Base-by-base conservation (phyloP, 2,113 vertebrate genomes). In the Antennarius striatus region DNA sequence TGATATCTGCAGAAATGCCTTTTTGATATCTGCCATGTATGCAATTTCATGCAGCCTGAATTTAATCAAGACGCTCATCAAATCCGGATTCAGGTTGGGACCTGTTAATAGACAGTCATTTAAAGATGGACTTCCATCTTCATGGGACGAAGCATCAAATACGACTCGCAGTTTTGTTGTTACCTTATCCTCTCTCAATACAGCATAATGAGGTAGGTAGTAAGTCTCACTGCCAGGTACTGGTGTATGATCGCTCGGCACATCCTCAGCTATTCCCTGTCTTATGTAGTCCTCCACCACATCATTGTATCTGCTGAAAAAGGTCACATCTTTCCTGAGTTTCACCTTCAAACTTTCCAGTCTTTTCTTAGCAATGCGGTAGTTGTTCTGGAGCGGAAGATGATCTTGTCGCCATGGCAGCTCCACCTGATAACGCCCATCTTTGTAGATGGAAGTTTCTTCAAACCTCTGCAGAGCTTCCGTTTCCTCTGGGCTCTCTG, bases 71-170 rank as follows among this genome's bases (percentile, higher is more conserved):
- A 75, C 47, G 14, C 67, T 54, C 6, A 59, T 22, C 30, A 80
- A 32, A 45, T 77, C 59, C 16, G 73, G 50, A 56, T 77, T 73
- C 12, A 81, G 32, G n/a, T 69, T 81, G 14, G 73, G 73, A 0
- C 68, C 64, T 2, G 59, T 58, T 16, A 81, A 48, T 5, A 79
- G 48, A 50, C 73, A 72, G 63, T 68, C 36, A 57, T 71, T 80
- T 2, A 76, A 43, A 4, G 67, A 76, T 7, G 49, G 68, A 49
- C 73, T 63, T 30, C 63, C 16, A 8, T 57, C 40, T 40, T 78
- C 61, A 43, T 82, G 66, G 14, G 72, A 71, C 10, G 78, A 80
- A n/a, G 72, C 79, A 60, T 77, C 80, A 65, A 67, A 68, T 42
- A 72, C 63, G 4, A 77, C 59, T 47, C 36, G 1, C 29, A 71